Conservation (phyloP, 2,113 vertebrate genomes). For the Micronycteris hirsuta region DNA sequence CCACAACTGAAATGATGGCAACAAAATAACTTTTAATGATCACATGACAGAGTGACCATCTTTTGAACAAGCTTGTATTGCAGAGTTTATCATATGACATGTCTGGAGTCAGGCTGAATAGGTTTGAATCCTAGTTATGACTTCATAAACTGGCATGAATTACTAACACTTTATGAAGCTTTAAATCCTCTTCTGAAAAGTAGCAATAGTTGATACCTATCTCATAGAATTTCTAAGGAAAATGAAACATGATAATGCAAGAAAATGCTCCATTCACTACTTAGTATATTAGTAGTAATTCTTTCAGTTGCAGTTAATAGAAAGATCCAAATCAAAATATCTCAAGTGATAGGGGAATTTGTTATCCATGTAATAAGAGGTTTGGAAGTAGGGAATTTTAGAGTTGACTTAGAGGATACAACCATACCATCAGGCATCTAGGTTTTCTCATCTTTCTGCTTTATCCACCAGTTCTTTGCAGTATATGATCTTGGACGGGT, state of each 20-base stretch:
- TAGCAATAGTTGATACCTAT: background rate
- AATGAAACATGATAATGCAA: background rate
- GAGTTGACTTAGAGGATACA: background rate
- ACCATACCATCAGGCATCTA: background rate
- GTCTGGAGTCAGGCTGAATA: background rate
- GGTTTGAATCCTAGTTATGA: background rate
- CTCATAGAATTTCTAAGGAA: background rate
- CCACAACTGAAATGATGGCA: slow-evolving; percentile 16
- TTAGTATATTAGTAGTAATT: background rate
- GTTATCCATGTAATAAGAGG: background rate
- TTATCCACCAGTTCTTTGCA: background rate
- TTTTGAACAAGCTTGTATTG: background rate
- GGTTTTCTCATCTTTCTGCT: background rate
- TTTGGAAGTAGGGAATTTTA: background rate
- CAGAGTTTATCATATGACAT: slow-evolving; percentile 15
- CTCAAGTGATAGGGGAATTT: background rate
- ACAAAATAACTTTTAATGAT: slow-evolving; percentile 36
- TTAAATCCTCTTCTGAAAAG: background rate
- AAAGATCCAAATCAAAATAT: background rate
- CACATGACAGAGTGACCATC: slow-evolving; percentile 26
- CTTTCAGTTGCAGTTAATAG: background rate
- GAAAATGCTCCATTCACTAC: background rate
- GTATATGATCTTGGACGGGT: background rate
- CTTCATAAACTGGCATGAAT: background rate
- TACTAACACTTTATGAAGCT: background rate